A percentile compares a stretch with the other conserved stretches of the same genome.
phyloP scores from a whole-genome alignment of 2,113 vertebrate genomes.

The Chloropsis cyanopogon region DNA sequence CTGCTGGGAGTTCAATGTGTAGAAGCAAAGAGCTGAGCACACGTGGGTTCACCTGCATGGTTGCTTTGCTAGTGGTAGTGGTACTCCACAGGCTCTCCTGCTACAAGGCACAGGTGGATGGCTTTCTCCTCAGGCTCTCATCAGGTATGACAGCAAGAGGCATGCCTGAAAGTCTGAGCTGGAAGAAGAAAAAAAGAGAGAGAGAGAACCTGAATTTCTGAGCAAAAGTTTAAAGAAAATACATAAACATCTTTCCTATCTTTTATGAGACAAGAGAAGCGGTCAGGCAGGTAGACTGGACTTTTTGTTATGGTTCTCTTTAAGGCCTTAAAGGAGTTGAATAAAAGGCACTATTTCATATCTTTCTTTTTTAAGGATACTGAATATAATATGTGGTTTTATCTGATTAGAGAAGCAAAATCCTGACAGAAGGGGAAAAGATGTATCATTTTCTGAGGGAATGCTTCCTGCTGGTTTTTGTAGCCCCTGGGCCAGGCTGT shows the following conservation, averaged over 20 bases:
- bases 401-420: conserved; percentile 35
- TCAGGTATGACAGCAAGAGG: not conserved
- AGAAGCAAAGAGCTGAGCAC: not conserved
- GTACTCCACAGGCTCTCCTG: not conserved
- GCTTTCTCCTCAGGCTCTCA: not conserved
- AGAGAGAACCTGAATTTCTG: not conserved
- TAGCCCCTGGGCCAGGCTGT: not conserved
- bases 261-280: not conserved
- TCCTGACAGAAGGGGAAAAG: not conserved
- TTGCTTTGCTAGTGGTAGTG: not conserved
- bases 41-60: not conserved
- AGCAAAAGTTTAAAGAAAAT: not conserved
- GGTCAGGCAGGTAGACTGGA: not conserved
- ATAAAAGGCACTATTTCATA: not conserved
- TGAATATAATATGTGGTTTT: not conserved
- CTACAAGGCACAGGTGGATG: not conserved
- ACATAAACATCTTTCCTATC: not conserved
- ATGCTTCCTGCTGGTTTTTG: not conserved
- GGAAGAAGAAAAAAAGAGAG: not conserved
- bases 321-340: not conserved
- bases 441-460: not conserved
- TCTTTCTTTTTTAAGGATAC: not conserved
- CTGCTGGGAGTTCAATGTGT: not conserved
- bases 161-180: not conserved
- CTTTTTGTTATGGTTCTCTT: not conserved